Conservation (phyloP, 2,888 invertebrate genomes). For the Mesorhabditis spiculigera region DNA sequence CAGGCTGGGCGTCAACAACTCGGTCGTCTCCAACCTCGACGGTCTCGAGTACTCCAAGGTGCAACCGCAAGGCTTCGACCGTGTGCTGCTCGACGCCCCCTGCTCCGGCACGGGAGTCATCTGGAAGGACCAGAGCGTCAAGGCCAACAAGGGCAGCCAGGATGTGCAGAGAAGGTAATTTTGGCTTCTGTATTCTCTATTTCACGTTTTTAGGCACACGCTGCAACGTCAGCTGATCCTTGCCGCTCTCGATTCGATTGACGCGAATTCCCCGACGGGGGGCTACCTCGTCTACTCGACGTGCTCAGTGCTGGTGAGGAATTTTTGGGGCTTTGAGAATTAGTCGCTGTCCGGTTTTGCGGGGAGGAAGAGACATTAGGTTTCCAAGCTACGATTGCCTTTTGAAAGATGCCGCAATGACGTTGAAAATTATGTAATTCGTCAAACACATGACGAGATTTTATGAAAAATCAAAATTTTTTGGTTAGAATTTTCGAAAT, state of each 20-base stretch:
- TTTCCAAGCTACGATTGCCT: background rate
- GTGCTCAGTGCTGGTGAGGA: constrained; percentile 79
- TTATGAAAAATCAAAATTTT: too few relatives aligned
- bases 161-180: constrained; percentile 38
- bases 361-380: background rate
- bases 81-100: constrained; percentile 92
- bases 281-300: constrained; percentile 97
- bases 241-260: constrained; percentile 92
- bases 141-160: constrained; percentile 72
- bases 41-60: constrained; percentile 77
- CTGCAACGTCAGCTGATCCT: constrained; percentile 86
- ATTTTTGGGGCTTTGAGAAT: background rate
- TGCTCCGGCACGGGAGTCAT: constrained; percentile 98
- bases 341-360: constrained; percentile 9
- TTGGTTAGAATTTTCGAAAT: too few relatives aligned
- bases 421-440: too few relatives aligned
- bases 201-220: constrained; percentile 62
- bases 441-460: too few relatives aligned
- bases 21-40: constrained; percentile 82
- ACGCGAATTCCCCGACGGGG: constrained; percentile 84
- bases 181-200: background rate
- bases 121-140: constrained; percentile 93
- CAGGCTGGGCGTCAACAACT: constrained; percentile 88
- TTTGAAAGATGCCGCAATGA: background rate
- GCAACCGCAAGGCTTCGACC: constrained; percentile 72